Percentiles rank a stretch among this genome's conserved stretches.
Conservation (phyloP, 2,797 vertebrate species). For the Leucoraja ocellata region DNA sequence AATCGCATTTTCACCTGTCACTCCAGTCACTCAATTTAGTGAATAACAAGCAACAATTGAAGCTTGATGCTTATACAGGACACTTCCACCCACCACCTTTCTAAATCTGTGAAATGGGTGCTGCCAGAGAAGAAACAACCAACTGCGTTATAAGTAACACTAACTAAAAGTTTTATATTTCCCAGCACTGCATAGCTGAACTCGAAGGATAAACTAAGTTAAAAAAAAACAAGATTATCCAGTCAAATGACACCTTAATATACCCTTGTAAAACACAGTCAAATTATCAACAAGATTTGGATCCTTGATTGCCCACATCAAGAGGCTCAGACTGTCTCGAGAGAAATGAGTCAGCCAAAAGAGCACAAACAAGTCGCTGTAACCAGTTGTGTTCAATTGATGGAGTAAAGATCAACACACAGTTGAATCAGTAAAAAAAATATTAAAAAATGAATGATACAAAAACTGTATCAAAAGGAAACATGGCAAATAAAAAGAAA, state of each 20-base stretch:
- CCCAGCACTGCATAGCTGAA: too few relatives aligned
- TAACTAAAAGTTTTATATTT: too few relatives aligned
- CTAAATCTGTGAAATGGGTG: too few relatives aligned
- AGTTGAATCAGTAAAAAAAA: neutral
- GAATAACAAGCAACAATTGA: too few relatives aligned
- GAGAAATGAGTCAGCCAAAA: constrained; percentile 6
- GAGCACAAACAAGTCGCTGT: neutral
- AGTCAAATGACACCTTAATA: neutral
- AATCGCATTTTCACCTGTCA: too few relatives aligned
- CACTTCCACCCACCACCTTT: too few relatives aligned
- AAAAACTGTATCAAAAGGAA: neutral
- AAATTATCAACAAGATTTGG: neutral
- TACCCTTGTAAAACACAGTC: neutral
- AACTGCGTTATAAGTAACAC: too few relatives aligned
- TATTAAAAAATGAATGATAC: neutral
- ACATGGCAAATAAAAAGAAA: neutral
- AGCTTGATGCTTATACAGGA: too few relatives aligned
- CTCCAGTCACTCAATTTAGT: too few relatives aligned
- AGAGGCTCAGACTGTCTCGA: neutral
- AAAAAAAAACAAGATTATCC: neutral
- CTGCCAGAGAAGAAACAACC: too few relatives aligned
- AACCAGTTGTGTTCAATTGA: neutral
- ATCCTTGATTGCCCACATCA: neutral
- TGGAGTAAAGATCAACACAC: neutral
- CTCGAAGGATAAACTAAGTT: neutral